phyloP scores from a whole-genome alignment of 2,888 invertebrate species.

The Drosophila macrospina region DNA sequence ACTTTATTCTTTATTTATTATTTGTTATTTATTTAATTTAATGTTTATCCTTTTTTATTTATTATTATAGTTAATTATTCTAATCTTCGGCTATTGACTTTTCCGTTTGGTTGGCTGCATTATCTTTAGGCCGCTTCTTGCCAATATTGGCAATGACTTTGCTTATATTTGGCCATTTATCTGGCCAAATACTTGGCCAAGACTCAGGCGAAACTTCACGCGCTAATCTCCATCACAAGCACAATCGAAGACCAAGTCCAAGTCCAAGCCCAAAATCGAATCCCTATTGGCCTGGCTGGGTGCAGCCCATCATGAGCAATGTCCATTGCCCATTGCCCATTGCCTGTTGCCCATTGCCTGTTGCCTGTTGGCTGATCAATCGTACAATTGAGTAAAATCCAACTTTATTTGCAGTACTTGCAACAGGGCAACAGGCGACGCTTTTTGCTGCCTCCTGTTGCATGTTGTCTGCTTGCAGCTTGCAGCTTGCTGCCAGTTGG shows the following conservation, averaged over 20 bases:
- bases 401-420: slow-evolving; percentile 78
- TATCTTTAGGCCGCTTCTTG: background rate
- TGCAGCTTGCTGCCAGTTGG: slow-evolving; percentile 41
- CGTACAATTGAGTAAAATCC: slow-evolving; percentile 81
- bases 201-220: slow-evolving; percentile 43
- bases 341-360: slow-evolving; percentile 58
- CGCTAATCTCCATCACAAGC: slow-evolving; percentile 69
- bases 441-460: slow-evolving; percentile 59
- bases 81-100: slow-evolving; percentile 5
- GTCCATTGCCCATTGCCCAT: slow-evolving; percentile 55
- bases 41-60: background rate
- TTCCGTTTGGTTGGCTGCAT: background rate
- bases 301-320: slow-evolving; percentile 60
- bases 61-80: slow-evolving; percentile 14
- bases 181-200: slow-evolving; percentile 52
- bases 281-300: slow-evolving; percentile 49
- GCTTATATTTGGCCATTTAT: slow-evolving; percentile 59
- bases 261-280: slow-evolving; percentile 51
- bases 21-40: background rate
- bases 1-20: too few species aligned
- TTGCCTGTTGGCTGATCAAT: slow-evolving; percentile 76
- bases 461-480: slow-evolving; percentile 52
- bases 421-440: slow-evolving; percentile 59
- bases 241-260: slow-evolving; percentile 33
- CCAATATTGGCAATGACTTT: slow-evolving; percentile 34